These are phyloP conservation scores for Drosophila niveifrons DNA, from an alignment of 2,888 invertebrate genomes.

Conservation along the genomic window DNA sequence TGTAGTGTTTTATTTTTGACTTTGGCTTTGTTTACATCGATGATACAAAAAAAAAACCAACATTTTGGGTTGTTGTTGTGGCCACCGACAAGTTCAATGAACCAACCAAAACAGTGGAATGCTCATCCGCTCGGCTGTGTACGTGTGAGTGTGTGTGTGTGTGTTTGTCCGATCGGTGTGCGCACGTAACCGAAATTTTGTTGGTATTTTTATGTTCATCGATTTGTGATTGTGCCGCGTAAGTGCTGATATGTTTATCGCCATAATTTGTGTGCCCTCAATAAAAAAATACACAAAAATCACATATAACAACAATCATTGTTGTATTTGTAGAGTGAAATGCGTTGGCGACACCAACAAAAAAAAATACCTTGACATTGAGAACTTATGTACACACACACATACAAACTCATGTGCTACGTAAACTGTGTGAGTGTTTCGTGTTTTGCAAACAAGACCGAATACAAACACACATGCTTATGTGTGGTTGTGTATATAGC, in stretches of 20 bases:
- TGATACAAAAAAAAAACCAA: constrained; percentile 19
- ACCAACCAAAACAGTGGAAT: constrained; percentile 62
- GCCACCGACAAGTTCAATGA: constrained; percentile 67
- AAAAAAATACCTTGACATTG: constrained; percentile 74
- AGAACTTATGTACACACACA: constrained; percentile 36
- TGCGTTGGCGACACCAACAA: constrained; percentile 42
- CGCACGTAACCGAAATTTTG: constrained; percentile 59
- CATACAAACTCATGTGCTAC: constrained; percentile 1
- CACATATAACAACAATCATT: constrained; percentile 28
- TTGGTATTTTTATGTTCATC: constrained; percentile 51
- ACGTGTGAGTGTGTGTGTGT: constrained; percentile 9
- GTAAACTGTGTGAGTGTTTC: constrained; percentile 18
- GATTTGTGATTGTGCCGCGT: constrained; percentile 37
- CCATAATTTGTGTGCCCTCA: constrained; percentile 41
- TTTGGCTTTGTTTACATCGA: constrained; percentile 60
- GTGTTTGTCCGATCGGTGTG: constrained; percentile 26
- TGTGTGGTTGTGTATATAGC: constrained; percentile 1
- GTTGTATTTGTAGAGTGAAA: constrained; percentile 1
- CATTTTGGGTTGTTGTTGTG: constrained; percentile 54
- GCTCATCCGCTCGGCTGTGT: constrained; percentile 37
- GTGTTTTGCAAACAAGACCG: constrained; percentile 49
- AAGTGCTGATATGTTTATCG: constrained; percentile 48
- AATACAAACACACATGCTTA: constrained; percentile 1
- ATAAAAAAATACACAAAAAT: constrained; percentile 30
- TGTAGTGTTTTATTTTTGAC: constrained; percentile 45